Conservation (phyloP, 2,113 vertebrate species). For the Coracopsis vasa region DNA sequence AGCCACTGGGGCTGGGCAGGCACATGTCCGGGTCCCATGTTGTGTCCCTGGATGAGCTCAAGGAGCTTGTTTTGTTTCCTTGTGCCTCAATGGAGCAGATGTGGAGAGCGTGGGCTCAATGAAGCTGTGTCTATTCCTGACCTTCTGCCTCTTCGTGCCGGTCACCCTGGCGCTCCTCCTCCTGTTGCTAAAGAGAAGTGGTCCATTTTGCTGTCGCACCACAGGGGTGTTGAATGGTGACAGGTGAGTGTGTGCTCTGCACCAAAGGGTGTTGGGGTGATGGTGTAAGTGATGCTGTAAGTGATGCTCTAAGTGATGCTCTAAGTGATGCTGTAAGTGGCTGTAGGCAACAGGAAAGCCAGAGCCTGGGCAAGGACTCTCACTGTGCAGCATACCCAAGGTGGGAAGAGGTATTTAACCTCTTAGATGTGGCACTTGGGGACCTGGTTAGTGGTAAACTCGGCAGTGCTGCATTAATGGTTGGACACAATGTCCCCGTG, state of each 20-base stretch:
- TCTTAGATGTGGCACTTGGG: neutral
- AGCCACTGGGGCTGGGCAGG: neutral
- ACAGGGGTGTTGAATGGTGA: neutral
- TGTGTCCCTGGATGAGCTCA: neutral
- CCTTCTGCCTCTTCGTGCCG: neutral
- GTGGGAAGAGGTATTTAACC: neutral
- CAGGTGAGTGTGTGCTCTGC: neutral
- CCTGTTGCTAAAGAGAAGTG: neutral
- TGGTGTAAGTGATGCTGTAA: no score
- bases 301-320: no score
- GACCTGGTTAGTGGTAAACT: neutral
- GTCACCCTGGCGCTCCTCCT: accelerated
- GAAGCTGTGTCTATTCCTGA: neutral
- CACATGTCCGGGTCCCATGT: neutral
- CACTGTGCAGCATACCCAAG: neutral
- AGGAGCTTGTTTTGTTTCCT: neutral
- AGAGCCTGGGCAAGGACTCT: neutral
- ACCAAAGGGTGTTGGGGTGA: neutral
- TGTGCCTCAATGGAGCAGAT: neutral
- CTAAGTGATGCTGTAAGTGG: no score
- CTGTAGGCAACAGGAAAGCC: neutral
- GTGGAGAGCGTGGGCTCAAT: accelerated
- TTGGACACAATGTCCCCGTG: neutral
- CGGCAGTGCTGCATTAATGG: neutral
- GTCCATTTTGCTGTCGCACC: neutral